Percentiles rank a stretch among this genome's conserved stretches.
Evolutionary conservation across 2,888 invertebrate species (phyloP).

Genomic region (Coenonympha glycerion): DNA sequence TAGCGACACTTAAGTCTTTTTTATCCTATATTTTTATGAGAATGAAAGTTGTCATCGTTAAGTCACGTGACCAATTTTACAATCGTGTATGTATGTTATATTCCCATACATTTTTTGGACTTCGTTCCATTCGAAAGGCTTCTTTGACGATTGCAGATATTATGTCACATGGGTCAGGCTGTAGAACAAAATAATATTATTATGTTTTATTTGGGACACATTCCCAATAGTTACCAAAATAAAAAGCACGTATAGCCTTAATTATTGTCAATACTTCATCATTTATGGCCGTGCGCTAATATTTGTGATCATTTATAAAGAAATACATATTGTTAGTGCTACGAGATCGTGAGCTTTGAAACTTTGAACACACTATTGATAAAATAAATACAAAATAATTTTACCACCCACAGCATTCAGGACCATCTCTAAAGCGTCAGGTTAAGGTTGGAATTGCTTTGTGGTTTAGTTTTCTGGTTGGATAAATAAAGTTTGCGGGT

Average conservation of each 20-base stretch:
- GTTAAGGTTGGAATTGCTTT: slow-evolving; percentile 27
- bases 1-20: no score
- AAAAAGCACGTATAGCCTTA: slow-evolving; percentile 4
- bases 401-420: background rate
- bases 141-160: no score
- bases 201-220: no score
- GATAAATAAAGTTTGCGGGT: slow-evolving; percentile 24
- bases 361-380: slow-evolving; percentile 50
- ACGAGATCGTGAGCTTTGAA: slow-evolving; percentile 59
- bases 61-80: no score
- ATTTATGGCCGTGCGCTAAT: slow-evolving; percentile 56
- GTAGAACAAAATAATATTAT: no score
- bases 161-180: no score
- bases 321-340: slow-evolving; percentile 55
- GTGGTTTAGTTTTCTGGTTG: slow-evolving; percentile 1
- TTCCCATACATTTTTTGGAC: no score
- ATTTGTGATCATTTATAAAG: slow-evolving; percentile 60
- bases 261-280: slow-evolving; percentile 23
- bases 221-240: no score
- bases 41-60: no score
- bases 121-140: no score
- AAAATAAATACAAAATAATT: slow-evolving; percentile 30
- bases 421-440: slow-evolving; percentile 9
- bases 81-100: no score
- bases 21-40: no score